Conservation (phyloP, 2,797 vertebrate genomes). For the Scomberomorus guttatus region DNA sequence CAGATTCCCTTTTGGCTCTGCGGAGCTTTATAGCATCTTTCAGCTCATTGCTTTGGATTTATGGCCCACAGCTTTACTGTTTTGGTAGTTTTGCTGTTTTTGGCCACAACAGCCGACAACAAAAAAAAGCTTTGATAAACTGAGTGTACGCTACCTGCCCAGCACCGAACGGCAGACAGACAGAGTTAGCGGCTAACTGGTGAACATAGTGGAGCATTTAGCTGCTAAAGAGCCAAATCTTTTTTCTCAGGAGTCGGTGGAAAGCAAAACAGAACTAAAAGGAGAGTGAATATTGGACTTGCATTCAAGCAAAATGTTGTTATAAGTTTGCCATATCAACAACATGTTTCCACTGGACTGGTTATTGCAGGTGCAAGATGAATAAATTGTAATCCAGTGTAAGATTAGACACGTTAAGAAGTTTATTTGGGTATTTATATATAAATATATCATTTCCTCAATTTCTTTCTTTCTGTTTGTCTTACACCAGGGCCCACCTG, state of each 20-base stretch:
- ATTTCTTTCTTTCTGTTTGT: constrained; percentile 23
- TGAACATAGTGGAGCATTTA: not conserved
- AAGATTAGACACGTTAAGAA: not conserved
- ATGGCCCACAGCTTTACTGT: not conserved
- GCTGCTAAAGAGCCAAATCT: not conserved
- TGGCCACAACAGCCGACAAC: not conserved
- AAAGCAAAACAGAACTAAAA: not conserved
- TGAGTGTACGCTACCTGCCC: not conserved
- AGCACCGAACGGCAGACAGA: no score
- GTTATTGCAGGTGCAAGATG: not conserved
- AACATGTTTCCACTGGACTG: not conserved
- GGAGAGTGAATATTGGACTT: no score
- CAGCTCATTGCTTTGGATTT: constrained; percentile 12
- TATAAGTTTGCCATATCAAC: accelerated
- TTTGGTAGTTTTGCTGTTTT: not conserved
- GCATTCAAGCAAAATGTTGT: not conserved
- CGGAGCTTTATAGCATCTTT: constrained; percentile 1
- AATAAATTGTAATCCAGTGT: not conserved
- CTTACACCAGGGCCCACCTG: constrained; percentile 88
- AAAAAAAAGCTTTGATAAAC: not conserved
- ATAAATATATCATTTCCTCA: not conserved
- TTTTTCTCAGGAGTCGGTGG: not conserved
- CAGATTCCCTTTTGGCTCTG: not conserved
- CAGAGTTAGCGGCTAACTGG: not conserved
- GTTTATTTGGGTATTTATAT: not conserved